Evolutionary conservation across 2,113 vertebrate genomes (phyloP).

Genomic region (Prietella phreatophila): DNA sequence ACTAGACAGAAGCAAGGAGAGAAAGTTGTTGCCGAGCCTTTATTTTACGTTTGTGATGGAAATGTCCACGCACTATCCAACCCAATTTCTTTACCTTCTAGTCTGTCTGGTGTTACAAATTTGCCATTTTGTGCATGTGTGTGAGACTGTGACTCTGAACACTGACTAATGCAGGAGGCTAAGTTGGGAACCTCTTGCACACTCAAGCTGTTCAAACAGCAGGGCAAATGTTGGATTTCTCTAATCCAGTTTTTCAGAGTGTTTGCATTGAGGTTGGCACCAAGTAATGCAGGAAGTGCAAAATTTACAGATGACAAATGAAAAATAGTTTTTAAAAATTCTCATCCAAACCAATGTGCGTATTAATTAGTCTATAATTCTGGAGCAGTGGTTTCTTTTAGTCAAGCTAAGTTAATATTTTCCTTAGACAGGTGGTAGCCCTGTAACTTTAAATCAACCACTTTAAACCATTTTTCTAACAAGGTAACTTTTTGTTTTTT

Average conservation of each 20-base stretch:
- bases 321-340: background rate
- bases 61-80: too few relatives aligned
- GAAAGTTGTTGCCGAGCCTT: too few relatives aligned
- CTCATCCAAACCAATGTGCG: background rate
- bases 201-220: constrained; percentile 11
- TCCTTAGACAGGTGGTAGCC: background rate
- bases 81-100: too few relatives aligned
- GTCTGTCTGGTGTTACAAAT: background rate
- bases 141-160: background rate
- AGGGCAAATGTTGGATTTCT: background rate
- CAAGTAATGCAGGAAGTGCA: background rate
- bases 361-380: background rate
- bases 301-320: background rate
- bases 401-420: background rate
- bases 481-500: background rate
- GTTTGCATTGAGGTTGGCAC: background rate
- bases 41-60: too few relatives aligned
- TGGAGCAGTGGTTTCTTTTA: background rate
- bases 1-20: too few relatives aligned
- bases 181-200: background rate
- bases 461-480: background rate
- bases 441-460: background rate
- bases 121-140: constrained; percentile 1
- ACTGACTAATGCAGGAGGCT: background rate
- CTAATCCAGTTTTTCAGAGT: background rate